These are phyloP conservation scores for Synergus itoensis DNA, from an alignment of 2,888 invertebrate genomes.

Conservation along the genomic window DNA sequence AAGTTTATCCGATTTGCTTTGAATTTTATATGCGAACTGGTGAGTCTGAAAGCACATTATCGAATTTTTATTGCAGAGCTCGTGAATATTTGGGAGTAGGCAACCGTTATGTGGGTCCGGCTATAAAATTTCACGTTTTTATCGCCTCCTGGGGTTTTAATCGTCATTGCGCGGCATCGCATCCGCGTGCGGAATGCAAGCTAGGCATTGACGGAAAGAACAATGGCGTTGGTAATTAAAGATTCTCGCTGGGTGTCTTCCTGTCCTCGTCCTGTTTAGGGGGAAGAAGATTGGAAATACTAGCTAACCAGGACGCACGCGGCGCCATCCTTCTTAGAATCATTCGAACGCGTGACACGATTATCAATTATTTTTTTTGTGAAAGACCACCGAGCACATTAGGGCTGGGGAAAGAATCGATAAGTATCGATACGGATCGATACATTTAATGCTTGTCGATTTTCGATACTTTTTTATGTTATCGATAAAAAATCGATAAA, in stretches of 20 bases:
- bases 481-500: too few species aligned
- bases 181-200: constrained; percentile 54
- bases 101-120: not conserved
- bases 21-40: too few species aligned
- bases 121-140: constrained; percentile 2
- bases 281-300: constrained; percentile 63
- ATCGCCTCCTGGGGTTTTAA: constrained; percentile 49
- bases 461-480: too few species aligned
- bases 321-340: constrained; percentile 61
- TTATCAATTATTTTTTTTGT: constrained; percentile 45
- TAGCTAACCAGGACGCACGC: constrained; percentile 64
- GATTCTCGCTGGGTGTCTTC: constrained; percentile 69
- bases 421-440: too few species aligned
- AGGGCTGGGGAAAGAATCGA: too few species aligned
- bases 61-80: constrained; percentile 19
- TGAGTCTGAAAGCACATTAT: too few species aligned
- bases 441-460: too few species aligned
- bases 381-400: constrained; percentile 34
- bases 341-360: constrained; percentile 51
- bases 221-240: constrained; percentile 69
- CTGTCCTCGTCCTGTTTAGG: constrained; percentile 66
- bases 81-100: constrained; percentile 24
- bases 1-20: too few species aligned
- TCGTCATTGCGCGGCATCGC: constrained; percentile 58
- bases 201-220: constrained; percentile 53